These are phyloP conservation scores for Gorsachius magnificus DNA, from an alignment of 2,797 vertebrate genomes.

Conservation along the genomic window DNA sequence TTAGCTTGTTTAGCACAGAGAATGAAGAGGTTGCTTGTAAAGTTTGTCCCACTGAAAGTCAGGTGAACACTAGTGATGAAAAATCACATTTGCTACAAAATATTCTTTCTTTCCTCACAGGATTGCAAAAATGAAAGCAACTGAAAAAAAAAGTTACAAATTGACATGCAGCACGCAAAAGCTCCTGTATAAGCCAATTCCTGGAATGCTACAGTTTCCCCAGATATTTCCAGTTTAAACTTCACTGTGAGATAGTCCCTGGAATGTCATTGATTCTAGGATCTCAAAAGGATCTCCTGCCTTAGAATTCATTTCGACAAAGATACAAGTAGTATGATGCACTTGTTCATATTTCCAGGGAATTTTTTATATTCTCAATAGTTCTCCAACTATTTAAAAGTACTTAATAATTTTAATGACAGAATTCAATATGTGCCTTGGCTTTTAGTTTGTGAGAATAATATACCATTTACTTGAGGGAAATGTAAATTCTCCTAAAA, in stretches of 20 bases:
- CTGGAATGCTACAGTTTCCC: not conserved
- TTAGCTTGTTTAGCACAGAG: constrained; percentile 10
- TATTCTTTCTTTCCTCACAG: not conserved
- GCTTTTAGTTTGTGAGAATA: constrained; percentile 48
- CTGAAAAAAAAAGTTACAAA: not conserved
- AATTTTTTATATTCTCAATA: constrained; percentile 18
- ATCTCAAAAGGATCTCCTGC: not conserved
- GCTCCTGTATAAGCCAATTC: not conserved
- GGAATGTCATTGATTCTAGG: not conserved
- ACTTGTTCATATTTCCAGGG: not conserved
- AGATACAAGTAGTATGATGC: not conserved
- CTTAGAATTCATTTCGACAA: not conserved
- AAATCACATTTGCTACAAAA: constrained; percentile 5
- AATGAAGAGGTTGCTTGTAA: constrained; percentile 47
- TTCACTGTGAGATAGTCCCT: not conserved
- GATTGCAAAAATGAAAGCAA: not conserved
- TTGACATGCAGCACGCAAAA: not conserved
- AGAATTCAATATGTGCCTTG: constrained; percentile 32
- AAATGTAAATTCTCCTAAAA: constrained; percentile 15
- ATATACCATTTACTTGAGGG: constrained; percentile 32
- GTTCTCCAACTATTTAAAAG: constrained; percentile 14
- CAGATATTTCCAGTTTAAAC: constrained; percentile 10
- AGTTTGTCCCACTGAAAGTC: constrained; percentile 46
- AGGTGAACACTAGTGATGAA: constrained; percentile 6
- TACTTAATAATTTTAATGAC: constrained; percentile 44